Evolutionary conservation across 2,888 invertebrate species (phyloP).

Genomic region (Alloscopus bannaensis): DNA sequence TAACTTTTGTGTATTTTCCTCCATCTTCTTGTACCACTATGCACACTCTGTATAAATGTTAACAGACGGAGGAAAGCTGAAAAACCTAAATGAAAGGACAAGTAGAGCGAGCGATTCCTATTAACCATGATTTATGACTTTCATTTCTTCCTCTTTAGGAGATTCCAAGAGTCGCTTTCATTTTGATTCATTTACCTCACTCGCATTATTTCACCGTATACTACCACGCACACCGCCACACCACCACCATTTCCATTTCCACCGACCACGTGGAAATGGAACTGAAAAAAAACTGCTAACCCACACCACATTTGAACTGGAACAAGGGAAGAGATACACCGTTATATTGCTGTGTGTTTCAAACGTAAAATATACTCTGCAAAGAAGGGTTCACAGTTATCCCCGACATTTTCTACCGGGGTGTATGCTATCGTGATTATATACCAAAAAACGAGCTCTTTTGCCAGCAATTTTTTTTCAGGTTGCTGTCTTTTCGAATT

Average conservation of each 20-base stretch:
- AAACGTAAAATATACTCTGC: constrained; percentile 8
- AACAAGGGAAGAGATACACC: constrained; percentile 47
- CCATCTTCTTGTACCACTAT: neutral
- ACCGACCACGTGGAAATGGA: constrained; percentile 54
- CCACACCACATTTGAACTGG: too few relatives aligned
- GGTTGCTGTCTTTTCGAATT: too few relatives aligned
- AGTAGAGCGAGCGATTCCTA: constrained; percentile 66
- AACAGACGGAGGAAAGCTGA: too few relatives aligned
- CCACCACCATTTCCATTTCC: too few relatives aligned
- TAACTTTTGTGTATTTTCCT: neutral
- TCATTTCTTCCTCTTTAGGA: constrained; percentile 66
- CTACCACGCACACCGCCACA: constrained; percentile 21
- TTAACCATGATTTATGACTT: constrained; percentile 72
- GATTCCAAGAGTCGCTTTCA: constrained; percentile 48
- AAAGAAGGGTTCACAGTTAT: too few relatives aligned
- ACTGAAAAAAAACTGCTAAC: too few relatives aligned
- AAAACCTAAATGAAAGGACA: constrained; percentile 68
- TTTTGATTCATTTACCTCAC: constrained; percentile 59
- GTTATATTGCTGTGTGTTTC: too few relatives aligned
- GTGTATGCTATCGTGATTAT: too few relatives aligned
- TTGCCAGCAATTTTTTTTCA: too few relatives aligned
- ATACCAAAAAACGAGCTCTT: too few relatives aligned
- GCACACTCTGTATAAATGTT: constrained; percentile 4
- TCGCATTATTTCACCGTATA: constrained; percentile 52
- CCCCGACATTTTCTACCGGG: too few relatives aligned